Base-by-base conservation (phyloP, 1,140 invertebrate genomes). In the Tribolium castaneum region DNA sequence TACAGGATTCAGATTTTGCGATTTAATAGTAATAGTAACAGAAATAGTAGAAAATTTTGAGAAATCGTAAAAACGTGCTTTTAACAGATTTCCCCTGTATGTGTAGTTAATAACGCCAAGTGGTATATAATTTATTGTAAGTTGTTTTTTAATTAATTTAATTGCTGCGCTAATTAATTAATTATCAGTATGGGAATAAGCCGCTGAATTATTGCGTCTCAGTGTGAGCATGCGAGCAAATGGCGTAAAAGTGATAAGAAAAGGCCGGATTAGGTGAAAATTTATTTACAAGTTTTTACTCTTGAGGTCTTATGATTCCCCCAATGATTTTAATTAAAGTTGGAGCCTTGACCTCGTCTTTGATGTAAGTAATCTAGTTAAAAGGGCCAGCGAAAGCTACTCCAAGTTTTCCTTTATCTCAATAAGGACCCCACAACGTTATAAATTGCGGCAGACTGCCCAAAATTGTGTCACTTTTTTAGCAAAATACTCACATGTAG, bases 401-500 rank as follows among this genome's bases (percentile, higher is more conserved):
- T 45, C 9, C 9, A 45, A 45, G 39, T 45, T 3, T 45, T 45
- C 39, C 39, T 45, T 45, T 45, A 45, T 45, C 39, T 45, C 39
- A 45, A 2, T 45, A 45, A 45, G n/a, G 39, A 45, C 5, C 7
- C 7, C 39, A 45, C 39, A 45, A 39, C 16, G 16, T 19, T 19
- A 39, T 39, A 39, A 39, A 39, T 39, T 39, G 34, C 34, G 39
- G 39, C 39, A 5, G 5, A 30, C 4, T 30, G 16, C 25, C 25
- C 9, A 45, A 45, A 45, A 45, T 45, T 6, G 9, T 9, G 39
- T 7, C 7, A 45, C 5, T 30, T 30, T 30, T 30, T 30, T 30
- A 1, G 16, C 25, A 45, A 45, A 45, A 45, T 79, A 90, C 92
- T 91, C 88, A 93, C 92, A 94, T 84, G 76, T 89, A 85, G 50